These are phyloP conservation scores for Zhengitettix transpicula DNA, from an alignment of 2,888 invertebrate genomes.

Conservation along the genomic window DNA sequence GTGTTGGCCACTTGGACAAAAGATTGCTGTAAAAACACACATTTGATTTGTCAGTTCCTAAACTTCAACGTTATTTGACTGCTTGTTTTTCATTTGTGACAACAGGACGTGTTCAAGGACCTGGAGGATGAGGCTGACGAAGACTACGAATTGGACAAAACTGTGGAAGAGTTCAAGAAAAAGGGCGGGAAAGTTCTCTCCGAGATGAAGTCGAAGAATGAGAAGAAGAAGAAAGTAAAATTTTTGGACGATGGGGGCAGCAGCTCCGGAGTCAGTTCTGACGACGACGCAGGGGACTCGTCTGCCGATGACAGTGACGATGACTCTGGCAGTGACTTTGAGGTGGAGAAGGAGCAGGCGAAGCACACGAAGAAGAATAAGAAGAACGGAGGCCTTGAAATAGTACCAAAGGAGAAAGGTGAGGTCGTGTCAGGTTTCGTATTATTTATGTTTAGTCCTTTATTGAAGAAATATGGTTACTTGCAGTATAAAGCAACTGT, in stretches of 20 bases:
- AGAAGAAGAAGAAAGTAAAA: constrained; percentile 6
- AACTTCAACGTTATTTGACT: too few species aligned
- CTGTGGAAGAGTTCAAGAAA: constrained; percentile 51
- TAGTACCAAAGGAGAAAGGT: too few species aligned
- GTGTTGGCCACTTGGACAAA: too few species aligned
- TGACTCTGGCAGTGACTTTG: constrained; percentile 24
- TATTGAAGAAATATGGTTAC: too few species aligned
- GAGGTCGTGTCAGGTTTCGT: too few species aligned
- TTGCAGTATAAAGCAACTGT: too few species aligned
- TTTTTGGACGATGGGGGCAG: too few species aligned
- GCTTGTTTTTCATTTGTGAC: background rate
- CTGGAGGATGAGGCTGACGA: constrained; percentile 71
- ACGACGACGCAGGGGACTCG: constrained; percentile 16
- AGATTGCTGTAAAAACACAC: too few species aligned
- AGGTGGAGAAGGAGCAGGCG: constrained; percentile 24
- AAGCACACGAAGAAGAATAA: constrained; percentile 8
- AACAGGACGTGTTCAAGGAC: constrained; percentile 54
- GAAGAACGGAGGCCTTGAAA: background rate
- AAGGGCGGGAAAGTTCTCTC: constrained; percentile 43
- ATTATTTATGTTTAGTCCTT: too few species aligned
- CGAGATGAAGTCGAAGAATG: constrained; percentile 19
- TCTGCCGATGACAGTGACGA: constrained; percentile 15
- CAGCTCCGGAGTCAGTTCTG: constrained; percentile 17
- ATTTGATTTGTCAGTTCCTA: too few species aligned
- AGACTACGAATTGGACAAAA: constrained; percentile 67